Conservation (phyloP, 2,113 vertebrate species). For the Pelecanoides urinatrix region DNA sequence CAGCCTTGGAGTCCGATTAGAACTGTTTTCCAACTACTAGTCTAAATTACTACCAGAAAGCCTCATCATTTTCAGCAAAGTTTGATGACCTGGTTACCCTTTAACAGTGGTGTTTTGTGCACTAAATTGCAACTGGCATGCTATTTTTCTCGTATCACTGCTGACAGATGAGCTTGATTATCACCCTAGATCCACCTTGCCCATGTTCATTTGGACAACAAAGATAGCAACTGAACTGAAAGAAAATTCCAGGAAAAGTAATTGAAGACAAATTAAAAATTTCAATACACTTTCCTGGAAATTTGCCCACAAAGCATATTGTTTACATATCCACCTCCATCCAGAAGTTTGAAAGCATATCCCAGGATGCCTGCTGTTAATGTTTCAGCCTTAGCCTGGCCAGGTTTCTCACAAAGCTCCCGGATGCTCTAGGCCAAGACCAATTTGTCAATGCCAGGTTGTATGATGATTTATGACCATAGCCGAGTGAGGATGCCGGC, state of each 20-base stretch:
- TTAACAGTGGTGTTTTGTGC: neutral
- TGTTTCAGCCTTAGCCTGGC: slow-evolving; percentile 4
- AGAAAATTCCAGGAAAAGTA: slow-evolving; percentile 47
- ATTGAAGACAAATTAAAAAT: slow-evolving; percentile 1
- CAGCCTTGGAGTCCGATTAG: neutral
- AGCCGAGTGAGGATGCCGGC: neutral
- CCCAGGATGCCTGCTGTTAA: slow-evolving; percentile 32
- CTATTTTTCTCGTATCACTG: neutral
- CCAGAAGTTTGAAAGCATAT: slow-evolving; percentile 32
- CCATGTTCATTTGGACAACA: neutral
- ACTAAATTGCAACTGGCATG: neutral
- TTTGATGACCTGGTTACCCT: slow-evolving; percentile 6
- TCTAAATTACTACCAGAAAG: slow-evolving; percentile 13
- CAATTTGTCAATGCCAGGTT: slow-evolving; percentile 76
- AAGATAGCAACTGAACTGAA: slow-evolving; percentile 36
- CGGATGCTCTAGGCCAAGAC: slow-evolving; percentile 52
- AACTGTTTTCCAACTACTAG: neutral
- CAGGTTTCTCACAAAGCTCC: slow-evolving; percentile 58
- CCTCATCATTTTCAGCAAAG: neutral
- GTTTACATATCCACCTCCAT: slow-evolving; percentile 20
- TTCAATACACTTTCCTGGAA: slow-evolving; percentile 27
- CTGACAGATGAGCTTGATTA: slow-evolving; percentile 19
- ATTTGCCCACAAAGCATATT: slow-evolving; percentile 6
- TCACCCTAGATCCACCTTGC: neutral
- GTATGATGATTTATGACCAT: slow-evolving; percentile 71